Conservation (phyloP, 2,797 vertebrate species). For the Nannoperca australis region DNA sequence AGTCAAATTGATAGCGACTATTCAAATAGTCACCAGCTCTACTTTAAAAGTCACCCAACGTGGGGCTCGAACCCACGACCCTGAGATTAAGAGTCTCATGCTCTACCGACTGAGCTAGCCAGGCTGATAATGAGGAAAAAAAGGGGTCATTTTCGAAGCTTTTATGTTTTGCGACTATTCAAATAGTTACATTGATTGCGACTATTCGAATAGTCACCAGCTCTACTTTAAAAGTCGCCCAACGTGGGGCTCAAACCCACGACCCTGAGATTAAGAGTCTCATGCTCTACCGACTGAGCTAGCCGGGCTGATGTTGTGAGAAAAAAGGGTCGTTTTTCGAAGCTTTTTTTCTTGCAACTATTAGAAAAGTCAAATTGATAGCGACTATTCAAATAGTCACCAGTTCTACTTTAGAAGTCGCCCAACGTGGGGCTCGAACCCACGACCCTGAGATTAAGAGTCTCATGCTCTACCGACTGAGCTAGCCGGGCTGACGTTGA, state of each 20-base stretch:
- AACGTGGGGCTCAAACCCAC: conserved; percentile 48
- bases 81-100: conserved; percentile 10
- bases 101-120: conserved; percentile 5
- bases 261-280: conserved; percentile 69
- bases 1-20: no score
- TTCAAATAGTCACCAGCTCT: no score
- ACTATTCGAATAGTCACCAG: no score
- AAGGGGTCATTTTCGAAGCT: no score
- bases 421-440: conserved; percentile 42
- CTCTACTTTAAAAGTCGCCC: not conserved
- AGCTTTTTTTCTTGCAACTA: no score
- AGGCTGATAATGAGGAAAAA: no score
- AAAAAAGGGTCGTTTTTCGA: not conserved
- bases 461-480: conserved; percentile 63
- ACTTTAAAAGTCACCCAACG: no score
- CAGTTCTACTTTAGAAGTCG: not conserved
- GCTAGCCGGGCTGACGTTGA: conserved; percentile 30
- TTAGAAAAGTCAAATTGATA: no score
- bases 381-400: no score
- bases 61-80: conserved; percentile 61
- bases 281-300: conserved; percentile 62
- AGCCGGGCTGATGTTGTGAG: conserved; percentile 10
- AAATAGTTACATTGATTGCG: no score
- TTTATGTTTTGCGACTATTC: no score
- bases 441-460: conserved; percentile 67